These are phyloP conservation scores for Cistogaster globosa DNA, from an alignment of 2,888 invertebrate species.

Conservation along the genomic window DNA sequence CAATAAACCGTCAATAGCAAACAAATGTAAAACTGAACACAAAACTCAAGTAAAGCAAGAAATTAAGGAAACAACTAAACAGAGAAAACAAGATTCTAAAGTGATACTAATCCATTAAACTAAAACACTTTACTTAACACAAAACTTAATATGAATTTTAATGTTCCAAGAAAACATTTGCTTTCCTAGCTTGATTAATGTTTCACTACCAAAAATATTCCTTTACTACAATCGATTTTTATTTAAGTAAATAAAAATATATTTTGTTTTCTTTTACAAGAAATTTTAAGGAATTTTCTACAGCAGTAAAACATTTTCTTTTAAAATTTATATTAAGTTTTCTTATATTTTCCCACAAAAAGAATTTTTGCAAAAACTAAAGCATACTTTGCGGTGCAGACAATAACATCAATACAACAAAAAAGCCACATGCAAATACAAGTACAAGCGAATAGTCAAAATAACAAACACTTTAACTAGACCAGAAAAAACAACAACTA, in stretches of 20 bases:
- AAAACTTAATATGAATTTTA: no score
- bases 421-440: slow-evolving; percentile 29
- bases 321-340: slow-evolving; percentile 12
- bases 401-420: slow-evolving; percentile 45
- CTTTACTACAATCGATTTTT: neutral
- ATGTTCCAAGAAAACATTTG: neutral
- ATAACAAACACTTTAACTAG: neutral
- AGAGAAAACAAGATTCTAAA: slow-evolving; percentile 54
- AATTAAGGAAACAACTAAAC: slow-evolving; percentile 74
- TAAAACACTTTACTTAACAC: no score
- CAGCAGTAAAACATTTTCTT: neutral
- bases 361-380: slow-evolving; percentile 59
- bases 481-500: slow-evolving; percentile 17
- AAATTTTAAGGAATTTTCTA: neutral
- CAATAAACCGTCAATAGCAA: slow-evolving; percentile 64
- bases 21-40: slow-evolving; percentile 75
- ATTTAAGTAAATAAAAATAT: no score
- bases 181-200: no score
- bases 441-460: slow-evolving; percentile 21
- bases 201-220: neutral
- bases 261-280: no score
- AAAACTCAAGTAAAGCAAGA: slow-evolving; percentile 47
- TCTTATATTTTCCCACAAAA: neutral
- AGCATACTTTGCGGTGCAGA: slow-evolving; percentile 69
- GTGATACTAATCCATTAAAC: neutral